phyloP scores from a whole-genome alignment of 2,113 vertebrate species.

The Tringa solitaria region DNA sequence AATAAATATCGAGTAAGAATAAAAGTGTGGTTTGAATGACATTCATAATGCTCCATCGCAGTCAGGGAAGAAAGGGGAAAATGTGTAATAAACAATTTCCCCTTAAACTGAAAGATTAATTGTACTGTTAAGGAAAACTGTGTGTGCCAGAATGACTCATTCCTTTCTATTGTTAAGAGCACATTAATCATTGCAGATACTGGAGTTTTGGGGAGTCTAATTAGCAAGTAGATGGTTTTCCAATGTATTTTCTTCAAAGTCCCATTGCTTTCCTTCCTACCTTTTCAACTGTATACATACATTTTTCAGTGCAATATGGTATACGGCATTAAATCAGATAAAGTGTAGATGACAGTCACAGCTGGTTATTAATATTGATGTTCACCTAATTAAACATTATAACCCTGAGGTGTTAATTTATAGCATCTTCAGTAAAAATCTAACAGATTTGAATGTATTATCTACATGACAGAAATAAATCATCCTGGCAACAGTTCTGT shows the following conservation, averaged over 20 bases:
- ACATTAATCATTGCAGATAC: conserved; percentile 53
- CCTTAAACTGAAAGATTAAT: conserved; percentile 58
- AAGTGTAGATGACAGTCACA: conserved; percentile 12
- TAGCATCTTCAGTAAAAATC: background rate
- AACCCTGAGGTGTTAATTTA: background rate
- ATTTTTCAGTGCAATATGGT: background rate
- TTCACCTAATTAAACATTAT: conserved; percentile 49
- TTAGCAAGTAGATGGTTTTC: conserved; percentile 54
- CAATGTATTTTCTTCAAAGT: conserved; percentile 48
- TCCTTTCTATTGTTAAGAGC: conserved; percentile 30
- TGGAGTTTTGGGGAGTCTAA: conserved; percentile 35
- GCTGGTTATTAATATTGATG: conserved; percentile 51
- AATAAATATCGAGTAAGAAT: conserved; percentile 29
- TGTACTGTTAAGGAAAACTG: conserved; percentile 40
- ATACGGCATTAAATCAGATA: background rate
- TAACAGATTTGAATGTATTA: background rate
- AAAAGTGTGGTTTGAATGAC: background rate
- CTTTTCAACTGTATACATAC: background rate
- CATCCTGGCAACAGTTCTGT: background rate
- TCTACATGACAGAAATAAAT: conserved; percentile 29
- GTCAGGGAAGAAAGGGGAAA: conserved; percentile 6
- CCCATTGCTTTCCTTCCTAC: conserved; percentile 12
- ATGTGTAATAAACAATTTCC: conserved; percentile 19
- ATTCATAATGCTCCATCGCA: conserved; percentile 1
- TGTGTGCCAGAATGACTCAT: conserved; percentile 16